Percentiles rank a stretch among this genome's conserved stretches.
Evolutionary conservation across 2,797 vertebrate genomes (phyloP).

Genomic region (Thripadectes ignobilis): DNA sequence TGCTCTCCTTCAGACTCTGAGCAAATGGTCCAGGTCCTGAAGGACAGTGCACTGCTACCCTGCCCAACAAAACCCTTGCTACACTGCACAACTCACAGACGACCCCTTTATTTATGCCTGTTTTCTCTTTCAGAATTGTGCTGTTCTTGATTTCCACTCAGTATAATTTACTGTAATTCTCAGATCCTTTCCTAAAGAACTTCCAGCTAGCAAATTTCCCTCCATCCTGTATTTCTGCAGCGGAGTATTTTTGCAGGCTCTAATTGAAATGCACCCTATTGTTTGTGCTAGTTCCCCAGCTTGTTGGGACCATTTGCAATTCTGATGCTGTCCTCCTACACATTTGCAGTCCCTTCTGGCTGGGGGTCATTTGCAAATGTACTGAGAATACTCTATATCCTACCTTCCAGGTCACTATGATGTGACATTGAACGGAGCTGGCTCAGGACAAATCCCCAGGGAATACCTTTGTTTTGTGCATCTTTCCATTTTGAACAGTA

Average conservation of each 20-base stretch:
- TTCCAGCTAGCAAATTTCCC: not conserved
- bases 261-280: slow-evolving; percentile 18
- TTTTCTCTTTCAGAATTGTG: not conserved
- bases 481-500: slow-evolving; percentile 23
- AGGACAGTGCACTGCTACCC: not conserved
- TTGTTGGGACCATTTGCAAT: slow-evolving; percentile 29
- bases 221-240: not conserved
- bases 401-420: not conserved
- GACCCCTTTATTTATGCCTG: not conserved
- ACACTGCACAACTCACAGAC: not conserved
- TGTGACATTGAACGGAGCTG: not conserved
- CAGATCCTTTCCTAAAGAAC: slow-evolving; percentile 22
- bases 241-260: not conserved
- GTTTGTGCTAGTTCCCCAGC: not conserved
- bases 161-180: not conserved
- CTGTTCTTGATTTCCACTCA: not conserved
- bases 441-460: slow-evolving; percentile 1
- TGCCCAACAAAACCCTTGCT: not conserved
- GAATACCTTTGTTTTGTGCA: not conserved
- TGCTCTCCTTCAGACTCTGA: not conserved
- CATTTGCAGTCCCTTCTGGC: slow-evolving; percentile 3
- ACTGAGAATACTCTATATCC: not conserved
- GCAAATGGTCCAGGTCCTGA: not conserved
- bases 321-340: slow-evolving; percentile 13
- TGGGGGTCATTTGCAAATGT: slow-evolving; percentile 16